Percentiles rank a stretch among this genome's conserved stretches.
phyloP scores from a whole-genome alignment of 2,888 invertebrate genomes.

The Listrodromus nycthemerus region DNA sequence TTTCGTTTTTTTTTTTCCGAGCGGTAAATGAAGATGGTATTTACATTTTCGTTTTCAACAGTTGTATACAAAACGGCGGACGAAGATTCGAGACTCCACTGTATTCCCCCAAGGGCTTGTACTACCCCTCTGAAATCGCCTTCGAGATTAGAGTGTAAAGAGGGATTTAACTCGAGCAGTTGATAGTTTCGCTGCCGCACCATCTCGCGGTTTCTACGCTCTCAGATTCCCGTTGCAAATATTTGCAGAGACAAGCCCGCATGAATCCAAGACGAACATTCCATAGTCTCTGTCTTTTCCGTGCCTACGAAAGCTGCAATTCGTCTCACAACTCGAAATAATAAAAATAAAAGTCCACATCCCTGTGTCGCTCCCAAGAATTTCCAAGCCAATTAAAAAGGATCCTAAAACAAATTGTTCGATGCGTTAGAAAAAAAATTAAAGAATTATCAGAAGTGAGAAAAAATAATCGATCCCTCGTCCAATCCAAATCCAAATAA shows the following conservation, averaged over 20 bases:
- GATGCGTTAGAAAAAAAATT: slow-evolving; percentile 43
- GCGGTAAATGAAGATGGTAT: background rate
- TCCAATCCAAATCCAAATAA: too few species aligned
- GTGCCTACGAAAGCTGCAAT: slow-evolving; percentile 67
- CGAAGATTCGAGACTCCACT: slow-evolving; percentile 34
- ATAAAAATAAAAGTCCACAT: background rate
- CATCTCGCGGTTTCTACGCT: slow-evolving; percentile 9
- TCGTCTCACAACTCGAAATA: slow-evolving; percentile 69
- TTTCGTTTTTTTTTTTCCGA: background rate
- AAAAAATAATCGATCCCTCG: slow-evolving; percentile 4
- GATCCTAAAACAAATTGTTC: slow-evolving; percentile 42
- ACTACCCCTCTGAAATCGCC: slow-evolving; percentile 14
- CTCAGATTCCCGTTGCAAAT: slow-evolving; percentile 77
- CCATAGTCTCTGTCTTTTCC: slow-evolving; percentile 40
- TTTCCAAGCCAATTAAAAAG: slow-evolving; percentile 18
- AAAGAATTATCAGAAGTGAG: slow-evolving; percentile 20
- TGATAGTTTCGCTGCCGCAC: slow-evolving; percentile 34
- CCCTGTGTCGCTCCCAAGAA: slow-evolving; percentile 16
- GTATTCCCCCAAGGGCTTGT: slow-evolving; percentile 11
- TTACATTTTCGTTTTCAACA: slow-evolving; percentile 9
- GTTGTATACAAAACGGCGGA: slow-evolving; percentile 23
- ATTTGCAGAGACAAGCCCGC: slow-evolving; percentile 75
- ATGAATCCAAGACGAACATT: slow-evolving; percentile 37
- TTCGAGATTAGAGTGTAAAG: slow-evolving; percentile 49
- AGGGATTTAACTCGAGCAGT: slow-evolving; percentile 52